Evolutionary conservation across 1,140 invertebrate genomes (phyloP), one percentile per base, ranked within the genome.

Genomic region (Panulirus ornatus): DNA sequence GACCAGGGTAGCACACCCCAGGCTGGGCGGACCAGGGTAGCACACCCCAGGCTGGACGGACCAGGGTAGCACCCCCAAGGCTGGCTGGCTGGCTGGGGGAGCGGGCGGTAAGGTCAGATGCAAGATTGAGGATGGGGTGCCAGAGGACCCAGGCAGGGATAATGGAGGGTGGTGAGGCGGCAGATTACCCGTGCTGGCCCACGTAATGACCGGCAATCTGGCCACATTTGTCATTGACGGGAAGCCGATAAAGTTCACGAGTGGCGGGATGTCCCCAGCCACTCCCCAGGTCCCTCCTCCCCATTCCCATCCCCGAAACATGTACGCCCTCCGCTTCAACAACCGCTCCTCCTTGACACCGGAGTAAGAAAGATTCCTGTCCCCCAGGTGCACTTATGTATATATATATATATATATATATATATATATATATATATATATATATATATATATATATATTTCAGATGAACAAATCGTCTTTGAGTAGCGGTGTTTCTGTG

Each of bases 151-250:
- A 47, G 75, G 42, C 9, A 71, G 42, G 75, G 27, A 36, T 84
- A 84, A 84, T 84, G 81, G 40, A 22, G 16, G 81, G 81, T 84
- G 81, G 44, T 36, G 54, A 54, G 81, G 27, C 58, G 63, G 36
- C 19, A 84, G 58, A 84, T 84, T 84, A 84, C 81, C 70, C 42
- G 22, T 71, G 81, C 34, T 58, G 19, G 5, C 22, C 36, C 63
- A 36, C 34, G 58, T 84, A 84, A 84, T 84, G 81, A 84, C 58
- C n/a, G 27, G 81, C 58, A 84, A 84, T 84, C 81, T 84, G 81
- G 58, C 38, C 81, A 22, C 81, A 84, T 84, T 84, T 84, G 81
- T 84, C 81, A 84, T 71, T 84, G 81, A 36, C 36, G 47, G 40
- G 0, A 70, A 42, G 63, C 40, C 63, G 81, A 42, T 71, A 42